phyloP scores from a whole-genome alignment of 2,888 invertebrate species.

The Prosopocoilus inquinatus region DNA sequence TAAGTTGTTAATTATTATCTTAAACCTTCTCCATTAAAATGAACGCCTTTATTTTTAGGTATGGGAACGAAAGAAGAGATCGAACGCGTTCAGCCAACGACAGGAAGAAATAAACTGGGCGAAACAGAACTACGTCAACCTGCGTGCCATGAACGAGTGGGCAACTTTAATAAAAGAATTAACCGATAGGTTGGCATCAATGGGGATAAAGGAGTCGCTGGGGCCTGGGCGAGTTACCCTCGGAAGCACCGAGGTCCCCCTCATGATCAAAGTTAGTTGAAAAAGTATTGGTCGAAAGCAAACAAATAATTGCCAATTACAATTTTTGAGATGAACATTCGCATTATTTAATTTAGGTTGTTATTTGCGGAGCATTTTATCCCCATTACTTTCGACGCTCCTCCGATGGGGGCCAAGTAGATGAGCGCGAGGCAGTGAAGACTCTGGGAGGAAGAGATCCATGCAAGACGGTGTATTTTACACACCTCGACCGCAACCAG shows the following conservation, averaged over 20 bases:
- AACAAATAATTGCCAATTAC: not conserved
- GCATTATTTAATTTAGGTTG: conserved; percentile 54
- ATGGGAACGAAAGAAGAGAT: conserved; percentile 64
- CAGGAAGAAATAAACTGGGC: conserved; percentile 64
- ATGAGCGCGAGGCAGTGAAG: conserved; percentile 67
- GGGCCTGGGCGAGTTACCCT: conserved; percentile 49
- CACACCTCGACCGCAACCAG: conserved; percentile 60
- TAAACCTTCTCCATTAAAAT: not conserved
- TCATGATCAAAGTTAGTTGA: conserved; percentile 62
- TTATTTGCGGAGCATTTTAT: conserved; percentile 88
- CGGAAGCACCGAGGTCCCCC: conserved; percentile 55
- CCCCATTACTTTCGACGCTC: conserved; percentile 81
- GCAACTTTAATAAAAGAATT: conserved; percentile 71
- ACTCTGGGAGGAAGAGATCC: conserved; percentile 73
- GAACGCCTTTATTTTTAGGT: conserved; percentile 52
- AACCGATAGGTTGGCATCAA: conserved; percentile 56
- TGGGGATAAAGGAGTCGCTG: conserved; percentile 60
- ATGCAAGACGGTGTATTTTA: conserved; percentile 69
- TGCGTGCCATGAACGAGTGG: conserved; percentile 71
- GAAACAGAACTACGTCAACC: conserved; percentile 65
- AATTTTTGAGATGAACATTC: not conserved
- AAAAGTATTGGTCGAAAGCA: too few relatives aligned
- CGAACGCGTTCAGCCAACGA: conserved; percentile 56
- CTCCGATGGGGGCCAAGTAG: conserved; percentile 54
- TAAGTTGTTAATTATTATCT: conserved; percentile 37